A percentile compares a stretch with the other conserved stretches of the same genome.
These are phyloP conservation scores for Neopelma chrysocephalum DNA, from an alignment of 2,797 vertebrate genomes.

Conservation along the genomic window DNA sequence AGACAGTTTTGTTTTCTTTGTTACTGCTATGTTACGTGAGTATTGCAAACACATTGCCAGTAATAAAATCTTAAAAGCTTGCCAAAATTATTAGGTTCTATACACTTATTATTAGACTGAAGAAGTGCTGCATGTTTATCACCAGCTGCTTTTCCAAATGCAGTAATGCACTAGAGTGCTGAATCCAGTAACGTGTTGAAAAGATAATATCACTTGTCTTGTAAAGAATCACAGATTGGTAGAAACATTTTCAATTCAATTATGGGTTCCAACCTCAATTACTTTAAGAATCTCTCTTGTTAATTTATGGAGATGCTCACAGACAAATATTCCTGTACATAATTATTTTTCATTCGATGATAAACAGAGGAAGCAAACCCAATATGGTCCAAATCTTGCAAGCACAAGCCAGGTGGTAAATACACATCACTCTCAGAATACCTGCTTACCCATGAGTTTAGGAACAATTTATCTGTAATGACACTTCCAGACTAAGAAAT, in stretches of 20 bases:
- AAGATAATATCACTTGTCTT: background rate
- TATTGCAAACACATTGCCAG: background rate
- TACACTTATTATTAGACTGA: constrained; percentile 21
- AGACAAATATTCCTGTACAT: constrained; percentile 16
- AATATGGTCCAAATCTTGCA: background rate
- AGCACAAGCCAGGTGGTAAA: constrained; percentile 24
- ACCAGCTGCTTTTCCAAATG: constrained; percentile 45
- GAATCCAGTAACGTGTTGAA: background rate
- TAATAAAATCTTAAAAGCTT: constrained; percentile 43
- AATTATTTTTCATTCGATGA: constrained; percentile 41
- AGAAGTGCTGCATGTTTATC: constrained; percentile 14
- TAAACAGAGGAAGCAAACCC: constrained; percentile 17
- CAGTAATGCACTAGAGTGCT: background rate
- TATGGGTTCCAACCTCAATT: constrained; percentile 42
- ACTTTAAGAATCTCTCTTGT: constrained; percentile 6
- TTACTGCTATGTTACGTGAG: background rate
- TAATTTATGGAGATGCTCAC: constrained; percentile 28
- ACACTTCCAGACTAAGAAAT: background rate
- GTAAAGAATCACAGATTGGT: constrained; percentile 31
- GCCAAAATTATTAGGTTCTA: constrained; percentile 47
- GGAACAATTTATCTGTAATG: background rate
- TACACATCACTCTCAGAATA: background rate
- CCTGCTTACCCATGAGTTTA: background rate
- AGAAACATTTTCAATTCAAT: constrained; percentile 21
- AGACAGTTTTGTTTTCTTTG: constrained; percentile 27